These are phyloP conservation scores for Plumapathes pennacea DNA, from an alignment of 92 coral and sea anemone species.

Conservation along the genomic window DNA sequence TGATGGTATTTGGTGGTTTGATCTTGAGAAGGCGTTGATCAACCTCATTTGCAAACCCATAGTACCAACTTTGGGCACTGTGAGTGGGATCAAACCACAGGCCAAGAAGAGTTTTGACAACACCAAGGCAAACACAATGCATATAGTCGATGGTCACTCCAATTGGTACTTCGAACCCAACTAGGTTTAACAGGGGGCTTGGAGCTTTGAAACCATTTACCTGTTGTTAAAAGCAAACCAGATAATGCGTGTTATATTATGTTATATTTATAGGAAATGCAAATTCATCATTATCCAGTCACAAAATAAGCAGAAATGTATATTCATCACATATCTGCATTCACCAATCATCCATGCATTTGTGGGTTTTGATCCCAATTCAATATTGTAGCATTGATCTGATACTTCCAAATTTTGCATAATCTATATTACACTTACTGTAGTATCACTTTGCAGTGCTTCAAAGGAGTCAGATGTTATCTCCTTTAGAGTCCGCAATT, in stretches of 20 bases:
- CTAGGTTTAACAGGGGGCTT: slow-evolving; percentile 22
- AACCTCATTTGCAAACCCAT: slow-evolving; percentile 29
- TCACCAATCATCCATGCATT: no score
- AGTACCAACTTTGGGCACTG: slow-evolving; percentile 37
- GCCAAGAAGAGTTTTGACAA: slow-evolving; percentile 36
- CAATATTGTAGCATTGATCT: no score
- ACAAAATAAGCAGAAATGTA: no score
- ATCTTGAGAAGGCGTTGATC: slow-evolving; percentile 33
- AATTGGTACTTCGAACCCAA: slow-evolving; percentile 26
- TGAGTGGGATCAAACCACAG: slow-evolving; percentile 49
- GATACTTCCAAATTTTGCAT: background rate
- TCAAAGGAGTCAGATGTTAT: slow-evolving; percentile 18
- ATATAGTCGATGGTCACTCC: slow-evolving; percentile 49
- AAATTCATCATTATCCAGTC: no score
- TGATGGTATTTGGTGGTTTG: slow-evolving; percentile 41
- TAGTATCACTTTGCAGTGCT: slow-evolving; percentile 34
- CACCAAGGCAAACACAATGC: slow-evolving; percentile 61
- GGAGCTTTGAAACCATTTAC: slow-evolving; percentile 49
- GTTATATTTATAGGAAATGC: no score
- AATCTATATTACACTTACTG: slow-evolving; percentile 16
- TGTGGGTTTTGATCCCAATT: no score
- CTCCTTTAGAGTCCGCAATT: slow-evolving; percentile 16
- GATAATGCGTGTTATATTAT: no score
- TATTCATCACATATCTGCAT: no score
- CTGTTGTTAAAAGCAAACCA: no score